Evolutionary conservation across 2,113 vertebrate genomes (phyloP).

Genomic region (Pleuronectes platessa): DNA sequence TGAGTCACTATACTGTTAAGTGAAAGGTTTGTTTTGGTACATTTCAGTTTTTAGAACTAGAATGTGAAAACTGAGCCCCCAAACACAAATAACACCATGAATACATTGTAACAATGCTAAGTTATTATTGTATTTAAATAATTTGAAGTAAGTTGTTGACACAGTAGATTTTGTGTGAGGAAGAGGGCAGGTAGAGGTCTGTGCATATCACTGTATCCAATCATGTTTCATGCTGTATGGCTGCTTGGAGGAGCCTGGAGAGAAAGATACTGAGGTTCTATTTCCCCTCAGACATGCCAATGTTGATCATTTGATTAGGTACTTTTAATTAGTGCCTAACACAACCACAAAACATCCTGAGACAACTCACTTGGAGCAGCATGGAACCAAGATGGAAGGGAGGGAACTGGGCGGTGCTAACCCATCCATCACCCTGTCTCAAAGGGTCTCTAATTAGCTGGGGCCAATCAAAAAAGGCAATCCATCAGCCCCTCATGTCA

Average conservation of each 20-base stretch:
- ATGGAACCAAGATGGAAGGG: conserved; percentile 34
- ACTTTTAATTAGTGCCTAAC: conserved; percentile 76
- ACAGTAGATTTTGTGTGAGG: background rate
- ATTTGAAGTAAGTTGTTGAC: too few relatives aligned
- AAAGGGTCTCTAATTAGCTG: conserved; percentile 72
- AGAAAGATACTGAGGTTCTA: conserved; percentile 46
- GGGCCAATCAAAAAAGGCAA: conserved; percentile 72
- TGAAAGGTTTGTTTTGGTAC: too few relatives aligned
- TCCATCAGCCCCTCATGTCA: conserved; percentile 55
- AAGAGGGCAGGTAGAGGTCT: conserved; percentile 25
- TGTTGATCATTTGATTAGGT: conserved; percentile 70
- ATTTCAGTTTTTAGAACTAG: too few relatives aligned
- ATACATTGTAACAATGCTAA: too few relatives aligned
- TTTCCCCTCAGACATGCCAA: conserved; percentile 35
- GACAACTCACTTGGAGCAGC: conserved; percentile 66
- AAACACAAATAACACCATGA: too few relatives aligned
- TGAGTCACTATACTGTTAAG: too few relatives aligned
- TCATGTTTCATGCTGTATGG: conserved; percentile 29
- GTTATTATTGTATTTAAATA: too few relatives aligned
- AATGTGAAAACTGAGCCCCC: too few relatives aligned
- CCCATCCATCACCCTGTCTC: conserved; percentile 69
- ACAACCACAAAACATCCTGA: conserved; percentile 64
- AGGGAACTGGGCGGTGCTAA: conserved; percentile 52
- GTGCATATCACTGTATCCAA: conserved; percentile 25
- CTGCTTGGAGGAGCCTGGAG: conserved; percentile 34